phyloP scores from a whole-genome alignment of 2,888 invertebrate species.

The Rhamnusium bicolor region DNA sequence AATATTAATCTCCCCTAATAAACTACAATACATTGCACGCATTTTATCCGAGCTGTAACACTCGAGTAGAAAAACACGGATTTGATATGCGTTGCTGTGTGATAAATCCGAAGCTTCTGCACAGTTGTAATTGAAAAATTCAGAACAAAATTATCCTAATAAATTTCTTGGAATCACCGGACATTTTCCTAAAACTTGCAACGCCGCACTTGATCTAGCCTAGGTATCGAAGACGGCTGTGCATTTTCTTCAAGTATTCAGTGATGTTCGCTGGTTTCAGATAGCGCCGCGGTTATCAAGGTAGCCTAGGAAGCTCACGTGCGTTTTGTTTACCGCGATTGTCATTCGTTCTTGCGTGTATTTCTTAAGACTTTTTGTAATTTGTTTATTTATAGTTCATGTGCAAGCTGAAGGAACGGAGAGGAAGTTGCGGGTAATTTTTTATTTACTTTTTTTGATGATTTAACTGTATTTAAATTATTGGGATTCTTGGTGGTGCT shows the following conservation, averaged over 20 bases:
- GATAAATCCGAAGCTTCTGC: neutral
- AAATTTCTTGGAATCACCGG: neutral
- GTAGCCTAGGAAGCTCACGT: slow-evolving; percentile 47
- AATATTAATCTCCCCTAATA: too few relatives aligned
- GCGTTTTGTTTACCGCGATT: slow-evolving; percentile 45
- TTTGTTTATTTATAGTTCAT: slow-evolving; percentile 20
- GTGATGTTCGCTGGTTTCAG: slow-evolving; percentile 42
- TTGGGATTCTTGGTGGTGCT: neutral
- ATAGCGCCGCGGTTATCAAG: slow-evolving; percentile 35
- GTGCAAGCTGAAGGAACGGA: slow-evolving; percentile 7
- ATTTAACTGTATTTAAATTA: neutral
- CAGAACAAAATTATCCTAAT: neutral
- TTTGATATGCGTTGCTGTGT: too few relatives aligned
- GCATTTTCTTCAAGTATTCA: slow-evolving; percentile 52
- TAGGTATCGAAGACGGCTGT: slow-evolving; percentile 46
- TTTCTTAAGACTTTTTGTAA: slow-evolving; percentile 27
- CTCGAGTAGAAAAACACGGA: too few relatives aligned
- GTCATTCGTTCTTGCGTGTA: slow-evolving; percentile 19
- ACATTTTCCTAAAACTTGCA: slow-evolving; percentile 42
- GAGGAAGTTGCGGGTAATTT: neutral
- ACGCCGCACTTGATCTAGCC: slow-evolving; percentile 50
- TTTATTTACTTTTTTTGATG: neutral
- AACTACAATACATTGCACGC: neutral
- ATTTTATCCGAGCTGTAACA: neutral
- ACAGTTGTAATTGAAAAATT: neutral